Base-by-base conservation (phyloP, 2,113 vertebrate species). In the Bubo bubo region DNA sequence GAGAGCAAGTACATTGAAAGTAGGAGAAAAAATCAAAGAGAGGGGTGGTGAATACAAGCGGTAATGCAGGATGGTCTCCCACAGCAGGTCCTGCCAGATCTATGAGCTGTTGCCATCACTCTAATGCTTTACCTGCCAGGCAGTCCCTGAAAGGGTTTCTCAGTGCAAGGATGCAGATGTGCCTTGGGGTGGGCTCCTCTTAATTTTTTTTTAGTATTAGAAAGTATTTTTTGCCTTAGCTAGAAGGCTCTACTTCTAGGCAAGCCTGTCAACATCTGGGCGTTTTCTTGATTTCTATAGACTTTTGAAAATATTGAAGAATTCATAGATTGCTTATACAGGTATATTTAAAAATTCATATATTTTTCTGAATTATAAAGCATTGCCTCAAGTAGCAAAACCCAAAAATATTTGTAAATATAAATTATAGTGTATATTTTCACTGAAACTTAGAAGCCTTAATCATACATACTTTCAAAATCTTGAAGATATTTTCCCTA, bases 261-360 rank as follows among this genome's bases (percentile, higher is more conserved):
- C 32, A 95, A 72, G 9, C 18, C 62, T 71, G n/a, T 84, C 66
- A 76, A 91, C 34, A 35, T 18, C 12, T 83, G 7, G 86, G 87
- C 81, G 72, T 96, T 96, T 45, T 86, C 86, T 73, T 80, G 26
- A 90, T 47, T 96, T 97, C 88, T 83, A 9, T 53, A 60, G 79
- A 73, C 37, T 52, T 62, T 70, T 62, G 13, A 39, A 97, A 97
- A 90, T 35, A 59, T 8, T 37, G 26, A 68, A 88, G 37, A 86
- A 67, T 59, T 58, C 6, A 71, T 64, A 74, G 56, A 28, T 45
- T 3, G 10, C 27, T 83, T 58, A 32, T 20, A 34, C 4, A 19
- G 7, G 1, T 85, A 39, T 71, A 92, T 81, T n/a, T 63, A n/a
- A 68, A 77, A 58, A 47, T 7, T 22, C 2, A 5, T 13, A 4